A percentile compares a stretch with the other conserved stretches of the same genome.
Evolutionary conservation across 2,113 vertebrate species (phyloP).

Genomic region (Bubo blakistoni): DNA sequence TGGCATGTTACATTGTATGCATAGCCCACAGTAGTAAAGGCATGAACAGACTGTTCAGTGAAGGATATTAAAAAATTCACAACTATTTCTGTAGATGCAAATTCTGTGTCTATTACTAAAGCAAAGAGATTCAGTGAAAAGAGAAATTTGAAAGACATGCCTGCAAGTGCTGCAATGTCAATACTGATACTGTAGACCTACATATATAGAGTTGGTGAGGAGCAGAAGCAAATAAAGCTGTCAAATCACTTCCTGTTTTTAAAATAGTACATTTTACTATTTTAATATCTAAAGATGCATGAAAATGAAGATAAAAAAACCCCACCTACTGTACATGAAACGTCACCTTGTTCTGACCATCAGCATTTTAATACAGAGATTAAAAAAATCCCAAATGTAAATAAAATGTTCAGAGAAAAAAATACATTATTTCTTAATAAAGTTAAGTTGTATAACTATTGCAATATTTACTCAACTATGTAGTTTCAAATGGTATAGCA

Average conservation of each 20-base stretch:
- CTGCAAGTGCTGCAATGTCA: neutral
- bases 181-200: neutral
- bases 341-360: neutral
- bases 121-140: neutral
- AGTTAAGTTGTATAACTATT: neutral
- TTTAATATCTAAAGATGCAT: neutral
- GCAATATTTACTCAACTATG: neutral
- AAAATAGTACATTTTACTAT: neutral
- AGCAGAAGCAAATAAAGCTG: neutral
- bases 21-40: neutral
- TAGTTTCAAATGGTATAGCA: neutral
- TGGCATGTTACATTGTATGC: neutral
- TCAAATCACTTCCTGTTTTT: neutral
- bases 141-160: conserved; percentile 13
- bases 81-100: neutral
- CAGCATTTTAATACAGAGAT: neutral
- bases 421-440: neutral
- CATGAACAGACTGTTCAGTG: neutral
- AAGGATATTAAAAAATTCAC: neutral
- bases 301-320: neutral
- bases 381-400: neutral
- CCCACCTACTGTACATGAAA: neutral
- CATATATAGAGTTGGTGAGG: neutral
- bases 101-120: neutral
- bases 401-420: neutral